Conservation (phyloP, 2,888 invertebrate genomes). For the Ennomos quercinarius region DNA sequence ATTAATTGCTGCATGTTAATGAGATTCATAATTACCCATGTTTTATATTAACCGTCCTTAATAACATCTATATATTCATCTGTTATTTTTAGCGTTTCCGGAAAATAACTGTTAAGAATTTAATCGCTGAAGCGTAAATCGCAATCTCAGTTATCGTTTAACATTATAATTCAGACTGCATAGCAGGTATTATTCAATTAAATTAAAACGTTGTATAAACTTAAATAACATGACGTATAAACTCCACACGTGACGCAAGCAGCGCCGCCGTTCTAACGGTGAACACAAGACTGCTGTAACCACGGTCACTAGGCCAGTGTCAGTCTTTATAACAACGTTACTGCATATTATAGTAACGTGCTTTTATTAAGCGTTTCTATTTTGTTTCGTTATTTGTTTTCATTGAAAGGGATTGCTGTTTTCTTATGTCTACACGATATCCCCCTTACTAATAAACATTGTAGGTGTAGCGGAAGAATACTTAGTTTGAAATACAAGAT, state of each 20-base stretch:
- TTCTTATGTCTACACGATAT: background rate
- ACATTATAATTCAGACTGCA: background rate
- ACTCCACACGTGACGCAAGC: slow-evolving; percentile 42
- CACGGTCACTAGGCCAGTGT: slow-evolving; percentile 43
- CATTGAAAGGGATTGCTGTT: background rate
- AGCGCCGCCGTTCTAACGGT: slow-evolving; percentile 49
- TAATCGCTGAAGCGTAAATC: no score
- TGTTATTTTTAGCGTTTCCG: background rate
- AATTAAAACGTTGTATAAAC: slow-evolving; percentile 36
- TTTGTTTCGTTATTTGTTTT: background rate
- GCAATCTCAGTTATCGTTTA: no score
- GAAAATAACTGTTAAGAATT: no score
- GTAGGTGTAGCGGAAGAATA: no score
- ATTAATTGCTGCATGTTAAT: slow-evolving; percentile 24
- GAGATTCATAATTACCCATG: slow-evolving; percentile 1
- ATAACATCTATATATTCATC: slow-evolving; percentile 7
- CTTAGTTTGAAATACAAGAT: no score
- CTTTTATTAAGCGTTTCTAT: background rate
- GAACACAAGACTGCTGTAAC: slow-evolving; percentile 38
- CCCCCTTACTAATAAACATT: no score
- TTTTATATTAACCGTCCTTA: slow-evolving; percentile 10
- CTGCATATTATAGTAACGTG: slow-evolving; percentile 14
- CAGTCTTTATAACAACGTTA: slow-evolving; percentile 33
- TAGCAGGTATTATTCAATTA: background rate
- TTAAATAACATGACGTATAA: slow-evolving; percentile 46